phyloP scores from a whole-genome alignment of 2,797 vertebrate species.

The Enteromius radiatus region DNA sequence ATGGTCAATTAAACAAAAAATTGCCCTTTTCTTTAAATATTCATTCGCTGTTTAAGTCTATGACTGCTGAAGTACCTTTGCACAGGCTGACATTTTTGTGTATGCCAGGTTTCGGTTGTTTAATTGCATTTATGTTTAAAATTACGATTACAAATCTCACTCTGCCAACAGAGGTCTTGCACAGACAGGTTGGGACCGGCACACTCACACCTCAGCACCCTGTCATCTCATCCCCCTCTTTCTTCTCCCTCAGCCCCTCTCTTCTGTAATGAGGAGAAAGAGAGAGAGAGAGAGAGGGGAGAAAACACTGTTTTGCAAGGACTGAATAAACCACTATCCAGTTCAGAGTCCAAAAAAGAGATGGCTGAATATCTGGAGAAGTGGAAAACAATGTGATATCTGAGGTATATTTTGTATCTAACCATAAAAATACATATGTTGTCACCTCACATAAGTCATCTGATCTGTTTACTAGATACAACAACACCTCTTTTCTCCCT shows the following conservation, averaged over 20 bases:
- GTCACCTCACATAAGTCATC: slow-evolving; percentile 13
- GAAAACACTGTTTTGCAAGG: not conserved
- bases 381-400: not conserved
- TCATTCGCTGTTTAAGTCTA: not conserved
- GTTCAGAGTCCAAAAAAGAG: not conserved
- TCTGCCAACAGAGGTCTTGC: not conserved
- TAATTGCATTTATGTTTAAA: slow-evolving; percentile 18
- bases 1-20: not conserved
- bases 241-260: slow-evolving; percentile 56
- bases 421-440: not conserved
- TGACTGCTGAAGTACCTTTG: not conserved
- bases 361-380: not conserved
- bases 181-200: not conserved
- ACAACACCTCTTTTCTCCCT: not conserved
- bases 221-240: slow-evolving; percentile 47
- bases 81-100: not conserved
- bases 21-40: not conserved
- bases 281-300: slow-evolving; percentile 2
- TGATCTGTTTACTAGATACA: not conserved
- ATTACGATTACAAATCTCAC: slow-evolving; percentile 28
- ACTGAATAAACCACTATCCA: not conserved
- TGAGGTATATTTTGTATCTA: not conserved
- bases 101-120: not conserved
- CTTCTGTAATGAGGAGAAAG: slow-evolving; percentile 57
- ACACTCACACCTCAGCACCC: slow-evolving; percentile 12